A percentile compares a stretch with the other conserved stretches of the same genome.
Conservation (phyloP, 1,140 invertebrate species). For the Teleopsis dalmanni region DNA sequence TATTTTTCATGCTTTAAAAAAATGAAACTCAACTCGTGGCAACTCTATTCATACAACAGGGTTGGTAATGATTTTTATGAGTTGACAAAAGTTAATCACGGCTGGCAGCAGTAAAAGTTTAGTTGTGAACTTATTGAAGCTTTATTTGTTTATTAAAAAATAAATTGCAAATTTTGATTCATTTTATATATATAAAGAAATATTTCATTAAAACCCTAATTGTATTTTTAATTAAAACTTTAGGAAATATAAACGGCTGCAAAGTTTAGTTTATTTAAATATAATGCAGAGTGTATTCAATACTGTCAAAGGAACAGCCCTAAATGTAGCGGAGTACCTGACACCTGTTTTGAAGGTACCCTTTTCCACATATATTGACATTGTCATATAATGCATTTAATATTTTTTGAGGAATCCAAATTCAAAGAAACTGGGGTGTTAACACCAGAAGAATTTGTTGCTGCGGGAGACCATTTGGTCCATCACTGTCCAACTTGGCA, state of each 20-base stretch:
- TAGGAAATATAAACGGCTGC: neutral
- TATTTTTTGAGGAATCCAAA: constrained; percentile 78
- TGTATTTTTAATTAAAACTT: neutral
- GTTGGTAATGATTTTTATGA: no score
- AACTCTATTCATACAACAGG: no score
- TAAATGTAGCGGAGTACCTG: constrained; percentile 91
- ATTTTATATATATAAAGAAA: neutral
- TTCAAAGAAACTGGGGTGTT: constrained; percentile 97
- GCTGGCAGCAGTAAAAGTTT: constrained; percentile 1
- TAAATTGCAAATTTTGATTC: neutral
- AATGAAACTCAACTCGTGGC: no score
- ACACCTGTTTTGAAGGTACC: constrained; percentile 90
- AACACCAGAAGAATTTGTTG: constrained; percentile 93
- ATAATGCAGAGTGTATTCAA: constrained; percentile 93
- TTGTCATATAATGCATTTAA: neutral
- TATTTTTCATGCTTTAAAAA: no score
- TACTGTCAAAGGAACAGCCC: constrained; percentile 86
- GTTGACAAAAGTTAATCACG: no score
- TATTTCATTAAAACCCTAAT: no score
- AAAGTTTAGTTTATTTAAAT: neutral
- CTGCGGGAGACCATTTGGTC: constrained; percentile 95
- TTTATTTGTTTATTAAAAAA: neutral
- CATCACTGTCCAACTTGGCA: constrained; percentile 99
- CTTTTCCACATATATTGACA: neutral
- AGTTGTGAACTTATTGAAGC: neutral